Percentiles rank a stretch among this genome's conserved stretches.
Evolutionary conservation across 1,140 invertebrate species (phyloP).

Genomic region (Potamilus streckersoni): DNA sequence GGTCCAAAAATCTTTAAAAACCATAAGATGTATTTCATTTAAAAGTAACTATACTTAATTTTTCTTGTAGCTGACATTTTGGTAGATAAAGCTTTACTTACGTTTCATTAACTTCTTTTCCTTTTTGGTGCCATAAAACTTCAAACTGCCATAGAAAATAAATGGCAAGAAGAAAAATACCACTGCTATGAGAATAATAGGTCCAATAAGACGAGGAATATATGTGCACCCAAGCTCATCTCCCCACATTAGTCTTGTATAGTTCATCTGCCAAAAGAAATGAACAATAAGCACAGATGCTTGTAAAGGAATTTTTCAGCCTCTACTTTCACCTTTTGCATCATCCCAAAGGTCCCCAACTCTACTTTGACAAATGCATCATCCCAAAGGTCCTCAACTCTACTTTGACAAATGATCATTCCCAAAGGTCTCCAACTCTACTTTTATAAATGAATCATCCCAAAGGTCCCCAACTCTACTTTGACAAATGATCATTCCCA

Average conservation of each 20-base stretch:
- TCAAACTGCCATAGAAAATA: constrained; percentile 15
- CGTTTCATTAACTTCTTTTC: constrained; percentile 19
- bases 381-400: neutral
- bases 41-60: too few species aligned
- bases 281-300: neutral
- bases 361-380: neutral
- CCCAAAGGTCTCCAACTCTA: neutral
- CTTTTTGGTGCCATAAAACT: constrained; percentile 15
- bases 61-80: too few species aligned
- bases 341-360: neutral
- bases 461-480: neutral
- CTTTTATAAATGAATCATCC: neutral
- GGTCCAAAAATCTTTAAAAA: too few species aligned
- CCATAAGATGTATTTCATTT: too few species aligned
- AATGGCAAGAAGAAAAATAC: constrained; percentile 9
- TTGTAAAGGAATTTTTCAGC: neutral
- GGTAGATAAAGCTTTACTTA: neutral
- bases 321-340: neutral
- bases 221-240: constrained; percentile 18
- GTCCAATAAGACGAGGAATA: constrained; percentile 2
- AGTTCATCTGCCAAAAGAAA: constrained; percentile 32
- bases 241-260: constrained; percentile 33
- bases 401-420: neutral
- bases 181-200: constrained; percentile 18
- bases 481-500: neutral